Conservation (phyloP, 1,140 invertebrate species). For the Neotoxoptera formosana region DNA sequence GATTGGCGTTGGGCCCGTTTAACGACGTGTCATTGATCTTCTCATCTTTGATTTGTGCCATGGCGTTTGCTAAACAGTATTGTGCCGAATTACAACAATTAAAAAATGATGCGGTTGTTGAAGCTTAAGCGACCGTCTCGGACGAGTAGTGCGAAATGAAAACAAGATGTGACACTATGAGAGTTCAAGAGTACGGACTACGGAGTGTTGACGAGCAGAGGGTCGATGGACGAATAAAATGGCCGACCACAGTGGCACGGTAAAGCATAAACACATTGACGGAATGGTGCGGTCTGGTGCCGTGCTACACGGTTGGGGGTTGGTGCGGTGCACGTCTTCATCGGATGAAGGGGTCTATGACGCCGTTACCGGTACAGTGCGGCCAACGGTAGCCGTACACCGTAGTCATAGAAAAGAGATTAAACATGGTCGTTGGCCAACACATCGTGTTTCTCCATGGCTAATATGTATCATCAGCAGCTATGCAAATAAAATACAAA, state of each 20-base stretch:
- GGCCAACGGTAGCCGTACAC: background rate
- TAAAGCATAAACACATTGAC: background rate
- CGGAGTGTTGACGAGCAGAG: background rate
- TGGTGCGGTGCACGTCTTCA: background rate
- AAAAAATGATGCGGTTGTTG: background rate
- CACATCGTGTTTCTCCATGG: no score
- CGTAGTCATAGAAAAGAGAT: no score
- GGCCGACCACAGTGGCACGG: background rate
- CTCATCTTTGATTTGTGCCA: slow-evolving; percentile 50
- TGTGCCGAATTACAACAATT: background rate
- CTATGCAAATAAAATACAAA: no score
- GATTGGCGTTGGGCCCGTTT: slow-evolving; percentile 25
- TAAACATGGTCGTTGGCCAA: no score
- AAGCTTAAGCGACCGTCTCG: background rate
- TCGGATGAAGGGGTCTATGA: background rate
- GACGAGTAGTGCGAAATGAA: background rate
- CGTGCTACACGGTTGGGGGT: background rate
- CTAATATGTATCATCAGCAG: no score
- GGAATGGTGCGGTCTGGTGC: background rate
- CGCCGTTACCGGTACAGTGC: slow-evolving; percentile 27
- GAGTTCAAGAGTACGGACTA: background rate
- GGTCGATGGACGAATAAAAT: slow-evolving; percentile 27
- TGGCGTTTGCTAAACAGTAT: background rate
- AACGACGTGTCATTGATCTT: slow-evolving; percentile 30
- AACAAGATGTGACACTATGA: background rate